Evolutionary conservation across 92 coral and sea anemone species (phyloP), one percentile per base, ranked within the genome.

Genomic region (Umimayanthus kanabou): DNA sequence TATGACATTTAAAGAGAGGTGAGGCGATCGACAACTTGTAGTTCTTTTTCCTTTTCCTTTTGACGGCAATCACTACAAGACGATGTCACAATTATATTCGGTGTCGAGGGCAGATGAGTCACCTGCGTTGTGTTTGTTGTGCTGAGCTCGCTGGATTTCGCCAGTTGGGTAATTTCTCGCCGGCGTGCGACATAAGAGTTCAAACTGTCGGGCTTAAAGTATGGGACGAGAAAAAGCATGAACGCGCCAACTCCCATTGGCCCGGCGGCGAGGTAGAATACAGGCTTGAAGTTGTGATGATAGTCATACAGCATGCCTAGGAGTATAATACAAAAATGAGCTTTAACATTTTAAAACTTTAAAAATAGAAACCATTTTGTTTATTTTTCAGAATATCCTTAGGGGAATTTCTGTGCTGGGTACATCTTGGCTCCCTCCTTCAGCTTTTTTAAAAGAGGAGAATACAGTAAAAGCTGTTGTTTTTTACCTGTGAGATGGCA

Each of bases 181-280:
- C 49, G 87, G 53, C 66, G 42, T 69, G 65, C 39, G 53, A 45
- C 40, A 28, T 16, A 16, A 15, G 88, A 76, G 23, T 64, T 80
- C 57, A 73, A 33, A 43, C 29, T 43, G 2, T n/a, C 83, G 1
- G 92, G 88, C 37, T 85, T 89, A 28, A 86, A 88, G 47, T 89
- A 82, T 9, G 96, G 90, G 6, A 91, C 90, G 42, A 91, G 42
- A 76, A 93, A 83, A 10, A 95, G 85, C 33, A 93, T 61, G 23
- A 93, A 81, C 7, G 93, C 92, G 26, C 96, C 98, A 42, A 90
- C 79, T 67, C 94, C 91, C 98, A 95, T 95, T 29, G 98, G 94
- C 23, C 93, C 96, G 50, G 96, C 94, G 6, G 98, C 98, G 30
- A 95, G 92, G 87, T 91, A 95, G 79, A 95, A 95, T 74, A 95